Evolutionary conservation across 2,797 vertebrate species (phyloP), one percentile per base, ranked within the genome.

Genomic region (Poecile montanus): DNA sequence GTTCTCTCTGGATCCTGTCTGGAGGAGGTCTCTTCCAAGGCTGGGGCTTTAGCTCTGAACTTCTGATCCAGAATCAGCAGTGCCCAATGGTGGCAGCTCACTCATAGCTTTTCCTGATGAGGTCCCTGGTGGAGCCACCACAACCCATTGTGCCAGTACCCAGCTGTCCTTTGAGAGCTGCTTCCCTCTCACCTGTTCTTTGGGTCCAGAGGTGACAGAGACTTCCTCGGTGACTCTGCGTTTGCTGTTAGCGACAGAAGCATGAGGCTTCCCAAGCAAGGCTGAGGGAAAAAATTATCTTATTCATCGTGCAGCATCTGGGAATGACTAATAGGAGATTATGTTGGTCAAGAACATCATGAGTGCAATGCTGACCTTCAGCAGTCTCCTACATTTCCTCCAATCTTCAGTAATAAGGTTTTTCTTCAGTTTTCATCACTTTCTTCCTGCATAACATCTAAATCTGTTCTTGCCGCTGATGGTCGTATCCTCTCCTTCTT

Each of bases 341-440:
- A 0, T 0, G 0, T 8, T 8, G 10, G 44, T 29, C 2, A 6
- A 25, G 44, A 23, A 22, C 8, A 1, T 26, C 13, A 7, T 0
- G 16, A 42, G 12, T 25, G 1, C 6, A 21, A 10, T 16, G 38
- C 51, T 53, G 82, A 18, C 65, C 76, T 67, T 51, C 18, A 11
- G 58, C 44, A 50, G 57, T 30, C 50, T 6, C 6, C 44, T 40
- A 29, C 10, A 15, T 38, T 68, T 54, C 29, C 17, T 77, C 72
- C 4, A 2, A 0, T 32, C 66, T n/a, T 40, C 4, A 2, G 6
- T 5, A 1, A n/a, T 21, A 3, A 20, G 8, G 4, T 62, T 78
- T 84, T 15, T 75, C 65, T 82, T 65, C 16, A 2, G 54, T 73
- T 82, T 65, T 89, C 30, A 23, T 30, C 36, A 1, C 48, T 54